Evolutionary conservation across 2,113 vertebrate species (phyloP).

Genomic region (Anarrhichthys ocellatus): DNA sequence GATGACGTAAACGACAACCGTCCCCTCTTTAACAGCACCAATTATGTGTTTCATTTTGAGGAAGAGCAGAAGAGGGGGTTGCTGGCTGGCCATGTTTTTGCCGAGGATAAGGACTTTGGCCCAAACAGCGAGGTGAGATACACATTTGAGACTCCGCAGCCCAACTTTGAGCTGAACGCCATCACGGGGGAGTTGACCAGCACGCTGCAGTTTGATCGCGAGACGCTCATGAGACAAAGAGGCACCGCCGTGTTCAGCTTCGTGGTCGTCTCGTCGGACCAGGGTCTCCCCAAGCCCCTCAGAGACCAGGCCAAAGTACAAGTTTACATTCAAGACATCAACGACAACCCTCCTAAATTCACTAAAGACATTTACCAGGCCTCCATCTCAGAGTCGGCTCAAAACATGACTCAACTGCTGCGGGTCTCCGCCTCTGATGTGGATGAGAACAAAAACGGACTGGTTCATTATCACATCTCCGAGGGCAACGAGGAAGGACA

Average conservation of each 20-base stretch:
- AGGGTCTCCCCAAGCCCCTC: constrained; percentile 95
- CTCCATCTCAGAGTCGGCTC: constrained; percentile 92
- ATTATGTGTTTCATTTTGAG: constrained; percentile 95
- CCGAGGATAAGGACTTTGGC: constrained; percentile 94
- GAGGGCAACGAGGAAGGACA: constrained; percentile 94
- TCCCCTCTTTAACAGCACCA: constrained; percentile 96
- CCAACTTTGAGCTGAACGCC: constrained; percentile 93
- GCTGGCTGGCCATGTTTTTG: constrained; percentile 89
- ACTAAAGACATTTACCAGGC: constrained; percentile 97
- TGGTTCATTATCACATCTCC: constrained; percentile 88
- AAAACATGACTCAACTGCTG: constrained; percentile 92
- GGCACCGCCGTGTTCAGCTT: constrained; percentile 94
- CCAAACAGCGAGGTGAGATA: constrained; percentile 94
- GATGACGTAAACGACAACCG: constrained; percentile 98
- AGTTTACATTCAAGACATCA: constrained; percentile 95
- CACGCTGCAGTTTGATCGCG: constrained; percentile 92
- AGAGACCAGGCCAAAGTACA: constrained; percentile 96
- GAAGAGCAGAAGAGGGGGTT: constrained; percentile 93
- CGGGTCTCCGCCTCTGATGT: constrained; percentile 95
- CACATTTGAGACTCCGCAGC: constrained; percentile 89
- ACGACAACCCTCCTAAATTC: constrained; percentile 96
- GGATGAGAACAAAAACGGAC: constrained; percentile 93
- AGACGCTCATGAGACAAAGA: constrained; percentile 91
- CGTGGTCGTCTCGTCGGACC: constrained; percentile 90
- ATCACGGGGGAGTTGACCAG: constrained; percentile 91